These are phyloP conservation scores for Anolis apletophallus DNA, from an alignment of 2,797 vertebrate species.

Conservation along the genomic window DNA sequence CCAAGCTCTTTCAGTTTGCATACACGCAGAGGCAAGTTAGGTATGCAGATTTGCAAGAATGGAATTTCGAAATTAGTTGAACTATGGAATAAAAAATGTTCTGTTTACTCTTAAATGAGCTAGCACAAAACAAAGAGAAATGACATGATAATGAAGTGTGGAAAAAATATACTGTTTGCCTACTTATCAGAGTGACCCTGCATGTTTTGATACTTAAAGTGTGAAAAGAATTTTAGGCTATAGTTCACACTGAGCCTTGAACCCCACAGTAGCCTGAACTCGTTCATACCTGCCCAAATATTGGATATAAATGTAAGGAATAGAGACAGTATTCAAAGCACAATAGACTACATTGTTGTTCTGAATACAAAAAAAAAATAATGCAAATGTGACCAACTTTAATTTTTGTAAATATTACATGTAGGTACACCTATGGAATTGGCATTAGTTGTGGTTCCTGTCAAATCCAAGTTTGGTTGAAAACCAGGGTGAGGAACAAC, in stretches of 20 bases:
- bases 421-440: not conserved
- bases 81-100: not conserved
- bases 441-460: not conserved
- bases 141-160: not conserved
- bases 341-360: not conserved
- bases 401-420: not conserved
- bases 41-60: not conserved
- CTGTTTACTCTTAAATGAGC: conserved; percentile 1
- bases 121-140: not conserved
- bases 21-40: not conserved
- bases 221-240: not conserved
- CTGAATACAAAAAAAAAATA: not conserved
- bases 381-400: not conserved
- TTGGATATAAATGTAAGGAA: too few species aligned
- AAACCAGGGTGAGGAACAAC: not conserved
- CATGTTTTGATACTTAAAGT: not conserved
- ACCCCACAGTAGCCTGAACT: not conserved
- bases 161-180: not conserved
- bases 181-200: not conserved
- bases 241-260: not conserved
- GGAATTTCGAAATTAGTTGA: conserved; percentile 30
- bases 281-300: too few species aligned
- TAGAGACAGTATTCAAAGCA: too few species aligned
- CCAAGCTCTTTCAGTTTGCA: too few species aligned
- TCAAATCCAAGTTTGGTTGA: not conserved